Evolutionary conservation across 2,113 vertebrate species (phyloP), one percentile per base, ranked within the genome.

Genomic region (Thalassoma bifasciatum): DNA sequence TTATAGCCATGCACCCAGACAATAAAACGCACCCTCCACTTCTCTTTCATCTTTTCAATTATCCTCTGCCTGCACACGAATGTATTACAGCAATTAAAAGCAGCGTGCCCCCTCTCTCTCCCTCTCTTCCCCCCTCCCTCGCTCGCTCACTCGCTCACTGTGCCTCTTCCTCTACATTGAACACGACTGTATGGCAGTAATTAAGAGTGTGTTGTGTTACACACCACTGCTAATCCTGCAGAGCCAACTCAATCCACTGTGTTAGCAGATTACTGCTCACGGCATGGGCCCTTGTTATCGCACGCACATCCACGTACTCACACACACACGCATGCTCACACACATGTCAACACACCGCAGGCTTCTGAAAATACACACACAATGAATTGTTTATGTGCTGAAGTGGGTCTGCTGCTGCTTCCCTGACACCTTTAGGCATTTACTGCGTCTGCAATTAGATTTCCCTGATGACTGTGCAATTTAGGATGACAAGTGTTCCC

Each of bases 181-280:
- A 77, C 82, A 75, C 49, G 74, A 72, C 78, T 79, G 68, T 82
- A 67, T 52, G 71, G 85, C 86, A 88, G 87, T 90, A 92, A 90
- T 91, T 88, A 89, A 90, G 80, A 83, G 80, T 66, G 79, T 85
- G 83, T 75, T 24, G 66, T 73, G 86, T 88, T 87, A 85, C 86
- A 85, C 83, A 84, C 59, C 86, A 79, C 82, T 75, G 86, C 81
- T 92, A 89, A 90, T 89, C 90, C 86, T 76, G 77, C 86, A 57
- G 82, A 86, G 79, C 71, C 81, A 54, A 78, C 81, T 79, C 83
- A 84, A 81, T 90, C 85, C 85, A 82, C 82, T 71, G 83, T 77
- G 88, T 81, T 84, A 77, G 85, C 72, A 85, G 85, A 89, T 89
- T 89, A 90, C 66, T 46, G 83, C 78, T 87, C 85, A 79, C 83